phyloP scores from a whole-genome alignment of 2,113 vertebrate genomes.

The Hemichromis elongatus region DNA sequence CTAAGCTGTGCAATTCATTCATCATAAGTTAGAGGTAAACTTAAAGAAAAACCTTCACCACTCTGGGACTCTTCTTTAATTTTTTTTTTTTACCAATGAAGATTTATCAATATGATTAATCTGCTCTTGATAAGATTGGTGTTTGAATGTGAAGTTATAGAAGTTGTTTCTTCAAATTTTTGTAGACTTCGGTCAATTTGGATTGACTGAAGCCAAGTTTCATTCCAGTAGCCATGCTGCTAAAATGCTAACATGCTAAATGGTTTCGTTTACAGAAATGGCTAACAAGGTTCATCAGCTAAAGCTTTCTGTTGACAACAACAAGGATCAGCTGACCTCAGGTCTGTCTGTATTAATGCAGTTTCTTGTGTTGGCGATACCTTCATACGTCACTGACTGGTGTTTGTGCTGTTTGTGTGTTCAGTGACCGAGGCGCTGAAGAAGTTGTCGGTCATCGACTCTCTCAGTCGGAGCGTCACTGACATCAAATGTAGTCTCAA shows the following conservation, averaged over 20 bases:
- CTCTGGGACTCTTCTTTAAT: fast-evolving
- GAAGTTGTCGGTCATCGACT: not conserved
- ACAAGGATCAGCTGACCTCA: not conserved
- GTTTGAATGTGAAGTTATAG: not conserved
- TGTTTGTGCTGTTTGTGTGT: not conserved
- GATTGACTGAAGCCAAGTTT: fast-evolving
- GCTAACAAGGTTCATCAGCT: not conserved
- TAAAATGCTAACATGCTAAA: not conserved
- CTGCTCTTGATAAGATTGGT: not conserved
- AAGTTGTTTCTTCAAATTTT: not conserved
- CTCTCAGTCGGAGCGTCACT: not conserved
- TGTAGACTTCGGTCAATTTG: fast-evolving
- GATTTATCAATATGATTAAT: not conserved
- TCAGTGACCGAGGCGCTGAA: not conserved
- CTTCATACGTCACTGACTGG: not conserved
- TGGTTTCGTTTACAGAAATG: not conserved
- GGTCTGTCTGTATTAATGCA: fast-evolving
- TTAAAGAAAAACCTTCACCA: not conserved
- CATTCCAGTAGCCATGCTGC: not conserved
- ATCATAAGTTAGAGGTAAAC: fast-evolving
- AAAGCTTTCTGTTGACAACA: not conserved
- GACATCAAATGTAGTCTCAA: not conserved
- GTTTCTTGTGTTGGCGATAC: not conserved
- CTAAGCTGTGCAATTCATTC: not conserved
- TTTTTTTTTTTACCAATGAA: not conserved